These are phyloP conservation scores for Tetrax tetrax DNA, from an alignment of 2,113 vertebrate genomes.

Conservation along the genomic window DNA sequence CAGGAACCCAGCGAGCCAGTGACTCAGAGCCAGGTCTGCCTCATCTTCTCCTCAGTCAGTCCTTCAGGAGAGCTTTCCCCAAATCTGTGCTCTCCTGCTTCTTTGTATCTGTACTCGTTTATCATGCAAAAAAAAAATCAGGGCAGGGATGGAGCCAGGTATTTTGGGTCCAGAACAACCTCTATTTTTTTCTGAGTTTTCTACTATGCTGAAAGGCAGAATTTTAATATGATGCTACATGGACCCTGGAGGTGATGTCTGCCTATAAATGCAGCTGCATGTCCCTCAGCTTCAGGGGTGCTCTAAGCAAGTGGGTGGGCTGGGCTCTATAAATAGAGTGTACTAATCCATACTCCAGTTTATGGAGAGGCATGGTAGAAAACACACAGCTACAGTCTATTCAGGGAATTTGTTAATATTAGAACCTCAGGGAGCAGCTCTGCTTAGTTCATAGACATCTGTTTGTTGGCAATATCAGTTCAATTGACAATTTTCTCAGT, in stretches of 20 bases:
- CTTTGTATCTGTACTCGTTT: not conserved
- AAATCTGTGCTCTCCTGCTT: not conserved
- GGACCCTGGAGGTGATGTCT: not conserved
- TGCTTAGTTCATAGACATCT: not conserved
- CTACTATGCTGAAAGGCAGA: not conserved
- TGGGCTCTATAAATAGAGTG: not conserved
- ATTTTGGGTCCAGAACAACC: not conserved
- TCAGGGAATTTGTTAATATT: not conserved
- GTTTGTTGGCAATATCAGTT: not conserved
- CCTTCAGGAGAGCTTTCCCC: not conserved
- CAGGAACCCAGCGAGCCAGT: not conserved
- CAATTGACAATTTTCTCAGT: not conserved
- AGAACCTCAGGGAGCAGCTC: not conserved
- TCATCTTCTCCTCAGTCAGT: not conserved
- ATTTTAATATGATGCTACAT: not conserved
- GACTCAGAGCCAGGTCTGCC: not conserved
- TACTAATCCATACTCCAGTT: not conserved
- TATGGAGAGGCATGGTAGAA: not conserved
- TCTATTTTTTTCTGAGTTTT: not conserved
- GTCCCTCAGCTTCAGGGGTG: not conserved
- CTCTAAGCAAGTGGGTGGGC: not conserved
- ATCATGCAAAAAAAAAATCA: not conserved
- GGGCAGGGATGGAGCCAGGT: not conserved
- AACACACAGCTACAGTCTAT: not conserved
- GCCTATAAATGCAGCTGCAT: not conserved